Evolutionary conservation across 2,113 vertebrate species (phyloP).

Genomic region (Geococcyx californianus): DNA sequence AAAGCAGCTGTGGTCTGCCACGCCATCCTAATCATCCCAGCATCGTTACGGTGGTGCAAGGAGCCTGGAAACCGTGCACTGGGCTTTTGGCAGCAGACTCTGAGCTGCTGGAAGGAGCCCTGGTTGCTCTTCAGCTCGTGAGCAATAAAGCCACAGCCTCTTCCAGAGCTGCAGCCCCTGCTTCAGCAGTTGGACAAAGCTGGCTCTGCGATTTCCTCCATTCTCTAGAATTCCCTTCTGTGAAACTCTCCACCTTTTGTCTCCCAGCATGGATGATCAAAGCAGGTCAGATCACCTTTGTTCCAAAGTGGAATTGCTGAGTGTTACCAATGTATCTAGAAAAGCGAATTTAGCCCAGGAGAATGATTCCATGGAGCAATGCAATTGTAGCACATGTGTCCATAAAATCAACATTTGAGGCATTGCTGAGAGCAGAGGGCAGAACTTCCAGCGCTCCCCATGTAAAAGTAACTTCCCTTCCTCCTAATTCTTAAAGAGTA

Average conservation of each 20-base stretch:
- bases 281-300: constrained; percentile 18
- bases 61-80: background rate
- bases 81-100: background rate
- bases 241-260: background rate
- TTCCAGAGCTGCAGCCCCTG: background rate
- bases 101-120: background rate
- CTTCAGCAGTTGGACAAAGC: background rate
- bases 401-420: background rate
- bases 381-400: background rate
- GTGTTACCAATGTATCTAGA: background rate
- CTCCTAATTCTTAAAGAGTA: background rate
- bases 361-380: background rate
- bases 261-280: background rate
- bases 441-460: background rate
- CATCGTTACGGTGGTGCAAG: background rate
- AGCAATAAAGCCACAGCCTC: background rate
- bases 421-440: background rate
- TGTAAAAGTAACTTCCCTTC: background rate
- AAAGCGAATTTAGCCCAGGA: background rate
- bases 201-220: background rate
- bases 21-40: accelerated
- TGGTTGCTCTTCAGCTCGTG: background rate
- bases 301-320: background rate
- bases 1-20: background rate
- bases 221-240: background rate